A percentile compares a stretch with the other conserved stretches of the same genome.
Conservation (phyloP, 2,888 invertebrate genomes). For the Drosophila robusta region DNA sequence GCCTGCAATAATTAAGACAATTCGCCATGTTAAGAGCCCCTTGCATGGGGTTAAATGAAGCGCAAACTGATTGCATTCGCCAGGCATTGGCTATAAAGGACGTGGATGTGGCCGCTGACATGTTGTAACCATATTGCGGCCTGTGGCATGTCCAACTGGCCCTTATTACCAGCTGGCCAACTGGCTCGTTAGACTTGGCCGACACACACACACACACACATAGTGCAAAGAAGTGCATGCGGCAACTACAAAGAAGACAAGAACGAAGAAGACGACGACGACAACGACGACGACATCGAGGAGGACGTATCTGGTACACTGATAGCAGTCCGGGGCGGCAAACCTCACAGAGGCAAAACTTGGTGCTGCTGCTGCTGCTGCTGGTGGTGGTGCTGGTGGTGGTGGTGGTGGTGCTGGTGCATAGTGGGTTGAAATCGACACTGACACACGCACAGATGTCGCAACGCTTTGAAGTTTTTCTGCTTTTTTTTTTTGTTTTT, state of each 20-base stretch:
- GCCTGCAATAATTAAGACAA: slow-evolving; percentile 71
- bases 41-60: slow-evolving; percentile 66
- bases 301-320: slow-evolving; percentile 71
- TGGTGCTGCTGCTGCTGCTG: slow-evolving; percentile 4
- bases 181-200: slow-evolving; percentile 55
- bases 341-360: slow-evolving; percentile 55
- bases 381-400: background rate
- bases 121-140: slow-evolving; percentile 59
- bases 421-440: slow-evolving; percentile 66
- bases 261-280: slow-evolving; percentile 27
- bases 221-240: slow-evolving; percentile 47
- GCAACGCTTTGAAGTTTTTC: slow-evolving; percentile 45
- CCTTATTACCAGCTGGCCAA: slow-evolving; percentile 53
- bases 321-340: slow-evolving; percentile 72
- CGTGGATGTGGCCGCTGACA: slow-evolving; percentile 45
- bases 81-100: slow-evolving; percentile 19
- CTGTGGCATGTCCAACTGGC: slow-evolving; percentile 51
- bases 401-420: slow-evolving; percentile 28
- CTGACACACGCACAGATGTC: slow-evolving; percentile 61
- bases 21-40: slow-evolving; percentile 46
- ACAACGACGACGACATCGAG: slow-evolving; percentile 50
- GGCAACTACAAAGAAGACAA: slow-evolving; percentile 69
- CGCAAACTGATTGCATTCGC: slow-evolving; percentile 61
- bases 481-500: slow-evolving; percentile 12
- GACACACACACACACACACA: slow-evolving; percentile 4